These are phyloP conservation scores for Tiphia femorata DNA, from an alignment of 2,888 invertebrate species.

Conservation along the genomic window DNA sequence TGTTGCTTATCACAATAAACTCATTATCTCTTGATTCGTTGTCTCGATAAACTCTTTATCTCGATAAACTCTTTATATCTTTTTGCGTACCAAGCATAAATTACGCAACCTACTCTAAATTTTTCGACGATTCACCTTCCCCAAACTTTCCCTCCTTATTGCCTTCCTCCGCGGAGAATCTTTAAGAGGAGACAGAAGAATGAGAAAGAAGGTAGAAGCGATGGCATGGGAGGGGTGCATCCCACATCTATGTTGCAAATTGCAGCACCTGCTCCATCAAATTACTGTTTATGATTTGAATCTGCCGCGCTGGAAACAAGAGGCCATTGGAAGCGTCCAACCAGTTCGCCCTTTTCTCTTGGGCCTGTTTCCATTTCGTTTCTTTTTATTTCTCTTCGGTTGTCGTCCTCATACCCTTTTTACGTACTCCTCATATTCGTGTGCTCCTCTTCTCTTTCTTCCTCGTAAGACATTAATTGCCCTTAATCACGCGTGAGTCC, in stretches of 20 bases:
- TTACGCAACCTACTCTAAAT: too few species aligned
- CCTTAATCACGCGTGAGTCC: slow-evolving; percentile 34
- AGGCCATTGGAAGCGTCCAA: not conserved
- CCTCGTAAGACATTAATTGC: slow-evolving; percentile 37
- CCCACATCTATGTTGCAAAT: slow-evolving; percentile 5
- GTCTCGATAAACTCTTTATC: not conserved
- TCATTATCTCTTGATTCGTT: not conserved
- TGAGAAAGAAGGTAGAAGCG: not conserved
- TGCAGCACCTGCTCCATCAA: slow-evolving; percentile 42
- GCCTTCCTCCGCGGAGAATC: not conserved
- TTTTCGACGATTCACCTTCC: not conserved
- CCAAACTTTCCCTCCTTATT: not conserved
- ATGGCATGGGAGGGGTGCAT: not conserved
- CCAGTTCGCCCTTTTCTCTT: not conserved
- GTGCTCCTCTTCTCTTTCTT: not conserved
- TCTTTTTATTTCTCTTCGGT: not conserved
- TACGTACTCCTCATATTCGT: too few species aligned
- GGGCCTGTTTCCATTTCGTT: slow-evolving; percentile 6
- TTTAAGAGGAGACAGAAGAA: not conserved
- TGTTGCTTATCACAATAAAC: too few species aligned
- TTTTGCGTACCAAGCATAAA: not conserved
- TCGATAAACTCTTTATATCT: not conserved
- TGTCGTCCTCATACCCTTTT: too few species aligned
- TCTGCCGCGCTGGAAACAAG: slow-evolving; percentile 22
- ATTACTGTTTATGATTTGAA: slow-evolving; percentile 49